Evolutionary conservation across 2,888 invertebrate species (phyloP).

Genomic region (Gryllus longicercus): DNA sequence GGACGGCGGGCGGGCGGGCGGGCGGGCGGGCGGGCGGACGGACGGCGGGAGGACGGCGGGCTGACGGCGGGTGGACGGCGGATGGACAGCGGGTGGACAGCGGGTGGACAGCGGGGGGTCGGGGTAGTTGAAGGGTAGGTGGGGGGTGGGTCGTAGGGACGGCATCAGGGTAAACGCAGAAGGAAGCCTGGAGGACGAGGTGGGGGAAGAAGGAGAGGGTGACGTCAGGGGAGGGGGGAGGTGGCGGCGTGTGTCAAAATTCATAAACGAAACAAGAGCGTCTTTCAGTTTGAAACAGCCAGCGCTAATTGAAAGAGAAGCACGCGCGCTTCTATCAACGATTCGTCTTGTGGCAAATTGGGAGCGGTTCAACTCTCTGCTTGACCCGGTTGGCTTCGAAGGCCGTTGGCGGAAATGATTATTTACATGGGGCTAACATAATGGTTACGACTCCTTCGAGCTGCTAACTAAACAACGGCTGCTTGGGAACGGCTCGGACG

Average conservation of each 20-base stretch:
- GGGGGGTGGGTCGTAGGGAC: no score
- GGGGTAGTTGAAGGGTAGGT: no score
- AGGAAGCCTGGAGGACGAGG: no score
- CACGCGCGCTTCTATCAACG: not conserved
- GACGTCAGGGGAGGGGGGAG: no score
- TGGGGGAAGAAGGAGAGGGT: no score
- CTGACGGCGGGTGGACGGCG: no score
- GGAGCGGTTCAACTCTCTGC: not conserved
- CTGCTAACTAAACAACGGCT: not conserved
- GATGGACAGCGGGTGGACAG: no score
- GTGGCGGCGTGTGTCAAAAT: not conserved
- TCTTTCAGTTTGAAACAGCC: not conserved
- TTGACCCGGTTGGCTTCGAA: not conserved
- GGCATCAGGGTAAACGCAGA: no score
- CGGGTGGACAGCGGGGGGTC: no score
- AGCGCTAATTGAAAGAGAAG: not conserved
- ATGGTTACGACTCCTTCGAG: not conserved
- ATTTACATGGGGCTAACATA: not conserved
- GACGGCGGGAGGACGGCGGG: no score
- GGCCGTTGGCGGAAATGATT: slow-evolving; percentile 5
- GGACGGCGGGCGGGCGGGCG: no score
- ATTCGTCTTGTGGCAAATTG: slow-evolving; percentile 2
- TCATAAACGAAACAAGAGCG: not conserved
- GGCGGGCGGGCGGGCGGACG: no score
- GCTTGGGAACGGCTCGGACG: not conserved